These are phyloP conservation scores for Pempheris klunzingeri DNA, from an alignment of 2,797 vertebrate genomes.

Conservation along the genomic window DNA sequence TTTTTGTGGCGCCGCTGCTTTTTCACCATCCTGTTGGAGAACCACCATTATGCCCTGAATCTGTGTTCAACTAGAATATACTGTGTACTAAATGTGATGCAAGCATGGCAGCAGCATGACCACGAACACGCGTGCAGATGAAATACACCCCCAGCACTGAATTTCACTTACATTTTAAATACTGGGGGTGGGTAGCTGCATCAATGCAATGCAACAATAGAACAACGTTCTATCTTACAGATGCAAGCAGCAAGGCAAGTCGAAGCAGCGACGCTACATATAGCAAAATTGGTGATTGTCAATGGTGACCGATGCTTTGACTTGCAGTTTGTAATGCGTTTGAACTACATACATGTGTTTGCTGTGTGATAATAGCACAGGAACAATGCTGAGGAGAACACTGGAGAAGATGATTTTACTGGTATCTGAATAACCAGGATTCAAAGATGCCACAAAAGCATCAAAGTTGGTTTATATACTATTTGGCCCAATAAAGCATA, in stretches of 20 bases:
- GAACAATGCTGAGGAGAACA: not conserved
- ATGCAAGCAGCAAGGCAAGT: not conserved
- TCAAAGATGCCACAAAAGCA: not conserved
- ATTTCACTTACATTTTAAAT: not conserved
- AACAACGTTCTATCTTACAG: not conserved
- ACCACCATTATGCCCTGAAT: not conserved
- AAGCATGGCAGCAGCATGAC: not conserved
- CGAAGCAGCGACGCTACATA: too few relatives aligned
- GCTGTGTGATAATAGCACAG: not conserved
- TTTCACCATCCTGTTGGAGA: slow-evolving; percentile 21
- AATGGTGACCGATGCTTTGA: not conserved
- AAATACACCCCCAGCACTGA: not conserved
- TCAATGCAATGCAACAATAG: not conserved
- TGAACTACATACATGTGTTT: not conserved
- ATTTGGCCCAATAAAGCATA: not conserved
- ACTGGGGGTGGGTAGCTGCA: not conserved
- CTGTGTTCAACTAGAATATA: not conserved
- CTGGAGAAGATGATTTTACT: not conserved
- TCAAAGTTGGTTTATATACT: not conserved
- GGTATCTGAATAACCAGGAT: not conserved
- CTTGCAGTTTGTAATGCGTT: not conserved
- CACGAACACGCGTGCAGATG: not conserved
- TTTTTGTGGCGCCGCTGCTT: slow-evolving; percentile 28
- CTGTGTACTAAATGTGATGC: not conserved
- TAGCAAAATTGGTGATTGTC: too few relatives aligned